A percentile compares a stretch with the other conserved stretches of the same genome.
Evolutionary conservation across 37 sponge, comb jelly and placozoan species (phyloP).

Genomic region (Oscarella lobularis): DNA sequence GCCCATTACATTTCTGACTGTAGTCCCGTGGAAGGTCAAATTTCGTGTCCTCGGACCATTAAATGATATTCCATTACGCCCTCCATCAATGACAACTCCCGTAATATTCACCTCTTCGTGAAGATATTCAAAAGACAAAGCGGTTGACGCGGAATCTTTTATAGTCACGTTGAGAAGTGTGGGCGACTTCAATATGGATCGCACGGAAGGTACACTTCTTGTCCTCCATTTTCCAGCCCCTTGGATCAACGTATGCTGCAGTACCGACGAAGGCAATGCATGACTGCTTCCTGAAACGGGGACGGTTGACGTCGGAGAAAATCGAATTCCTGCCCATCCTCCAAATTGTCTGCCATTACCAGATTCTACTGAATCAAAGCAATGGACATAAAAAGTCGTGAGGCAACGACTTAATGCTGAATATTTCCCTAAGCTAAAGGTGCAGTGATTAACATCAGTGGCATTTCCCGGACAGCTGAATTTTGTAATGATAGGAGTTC

Average conservation of each 20-base stretch:
- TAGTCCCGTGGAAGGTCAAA: neutral
- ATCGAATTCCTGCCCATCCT: slow-evolving; percentile 3
- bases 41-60: neutral
- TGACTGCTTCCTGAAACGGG: neutral
- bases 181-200: neutral
- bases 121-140: neutral
- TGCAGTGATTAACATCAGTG: neutral
- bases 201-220: neutral
- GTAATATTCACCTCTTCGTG: neutral
- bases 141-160: neutral
- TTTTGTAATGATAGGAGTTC: neutral
- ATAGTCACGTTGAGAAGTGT: neutral
- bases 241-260: neutral
- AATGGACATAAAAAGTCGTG: neutral
- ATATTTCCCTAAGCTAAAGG: neutral
- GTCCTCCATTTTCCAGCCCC: neutral
- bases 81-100: neutral
- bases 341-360: too few species aligned
- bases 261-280: neutral
- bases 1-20: neutral
- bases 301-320: neutral
- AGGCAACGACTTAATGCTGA: neutral
- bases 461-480: neutral
- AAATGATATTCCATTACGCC: neutral
- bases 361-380: too few species aligned